Evolutionary conservation across 2,113 vertebrate genomes (phyloP), one percentile per base, ranked within the genome.

Genomic region (Megaptera novaeangliae): DNA sequence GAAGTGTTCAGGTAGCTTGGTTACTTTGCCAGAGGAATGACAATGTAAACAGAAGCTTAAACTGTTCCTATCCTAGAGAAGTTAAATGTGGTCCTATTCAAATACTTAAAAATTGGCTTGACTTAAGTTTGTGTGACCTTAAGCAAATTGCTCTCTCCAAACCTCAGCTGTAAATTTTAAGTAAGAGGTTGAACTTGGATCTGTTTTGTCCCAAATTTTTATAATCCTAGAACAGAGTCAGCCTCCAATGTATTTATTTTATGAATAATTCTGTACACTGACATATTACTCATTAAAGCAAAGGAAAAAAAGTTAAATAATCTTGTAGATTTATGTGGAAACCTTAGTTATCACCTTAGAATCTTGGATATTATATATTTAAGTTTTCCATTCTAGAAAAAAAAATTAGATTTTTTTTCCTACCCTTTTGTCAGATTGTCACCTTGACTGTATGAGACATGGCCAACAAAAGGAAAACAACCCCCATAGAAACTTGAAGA

Each of bases 321-420:
- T 88, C 13, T 83, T 91, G 1, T 39, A 66, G 39, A 55, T 80
- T 87, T 91, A 39, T 91, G 11, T 92, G 46, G 57, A 88, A 84
- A 96, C 36, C 68, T 94, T 34, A 94, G 1, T 88, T 88, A 85
- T 81, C 23, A 71, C 46, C 31, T 61, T 86, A n/a, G 57, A 83
- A 36, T 88, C 92, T 41, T 85, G 63, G 36, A 93, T 93, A 82
- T 83, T 82, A 71, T 36, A 46, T 88, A 66, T 94, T 97, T 96
- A 90, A 84, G 9, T 89, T 92, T 88, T 2, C 72, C 55, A 74
- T 36, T 82, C 59, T 68, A 87, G 27, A 64, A 94, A 93, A 75
- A 68, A 71, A 21, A 2, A 6, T 83, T 75, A 66, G 6, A 82
- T 87, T 94, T 87, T 94, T 88, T 92, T 20, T 57, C 36, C 75